Percentiles rank a stretch among this genome's conserved stretches.
Evolutionary conservation across 2,797 vertebrate genomes (phyloP).

Genomic region (Oreochromis grahami): DNA sequence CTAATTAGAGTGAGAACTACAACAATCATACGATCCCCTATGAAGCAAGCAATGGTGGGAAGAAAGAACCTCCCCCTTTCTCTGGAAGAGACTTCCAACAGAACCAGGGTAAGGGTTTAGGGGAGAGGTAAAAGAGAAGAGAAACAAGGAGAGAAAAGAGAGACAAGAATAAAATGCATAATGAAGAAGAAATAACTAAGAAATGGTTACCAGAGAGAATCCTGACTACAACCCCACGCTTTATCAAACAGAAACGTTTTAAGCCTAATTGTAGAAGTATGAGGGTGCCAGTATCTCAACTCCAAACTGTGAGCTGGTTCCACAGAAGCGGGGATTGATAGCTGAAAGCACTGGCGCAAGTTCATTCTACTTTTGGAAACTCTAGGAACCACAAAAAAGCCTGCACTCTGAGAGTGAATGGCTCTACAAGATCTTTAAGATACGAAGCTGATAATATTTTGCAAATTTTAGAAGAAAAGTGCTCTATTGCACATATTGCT

Average conservation of each 20-base stretch:
- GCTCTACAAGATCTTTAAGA: background rate
- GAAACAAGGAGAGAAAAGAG: fast-evolving
- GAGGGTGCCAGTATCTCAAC: background rate
- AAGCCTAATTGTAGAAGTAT: background rate
- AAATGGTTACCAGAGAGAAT: background rate
- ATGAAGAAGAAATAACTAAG: background rate
- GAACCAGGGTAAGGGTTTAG: background rate
- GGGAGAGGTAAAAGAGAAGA: fast-evolving
- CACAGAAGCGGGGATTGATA: fast-evolving
- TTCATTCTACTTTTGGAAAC: background rate
- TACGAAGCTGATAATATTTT: background rate
- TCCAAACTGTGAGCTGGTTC: background rate
- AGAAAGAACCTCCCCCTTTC: no score
- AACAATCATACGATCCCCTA: background rate
- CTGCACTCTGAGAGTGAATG: background rate
- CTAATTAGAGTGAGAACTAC: background rate
- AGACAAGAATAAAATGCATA: fast-evolving
- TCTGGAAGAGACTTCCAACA: background rate
- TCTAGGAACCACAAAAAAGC: background rate
- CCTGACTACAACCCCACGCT: background rate
- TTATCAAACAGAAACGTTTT: fast-evolving
- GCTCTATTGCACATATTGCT: background rate
- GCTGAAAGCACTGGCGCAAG: background rate
- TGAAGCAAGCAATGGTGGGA: background rate
- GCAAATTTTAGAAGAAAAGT: fast-evolving